Evolutionary conservation across 2,113 vertebrate genomes (phyloP).

Genomic region (Heteronetta atricapilla): DNA sequence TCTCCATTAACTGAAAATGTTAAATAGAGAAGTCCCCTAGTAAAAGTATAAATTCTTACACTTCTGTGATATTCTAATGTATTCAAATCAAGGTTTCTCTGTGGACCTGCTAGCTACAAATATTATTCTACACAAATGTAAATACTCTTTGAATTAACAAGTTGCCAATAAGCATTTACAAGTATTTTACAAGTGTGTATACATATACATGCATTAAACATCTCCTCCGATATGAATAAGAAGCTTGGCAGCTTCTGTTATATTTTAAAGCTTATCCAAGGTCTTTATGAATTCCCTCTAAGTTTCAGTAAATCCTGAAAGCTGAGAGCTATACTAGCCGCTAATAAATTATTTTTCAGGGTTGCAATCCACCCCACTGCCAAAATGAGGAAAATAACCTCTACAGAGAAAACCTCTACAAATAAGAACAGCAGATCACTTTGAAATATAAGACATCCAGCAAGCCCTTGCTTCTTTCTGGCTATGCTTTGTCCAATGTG

Average conservation of each 20-base stretch:
- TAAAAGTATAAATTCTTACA: background rate
- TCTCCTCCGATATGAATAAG: background rate
- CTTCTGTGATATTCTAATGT: background rate
- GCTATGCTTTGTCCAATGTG: background rate
- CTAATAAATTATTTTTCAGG: background rate
- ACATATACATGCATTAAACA: background rate
- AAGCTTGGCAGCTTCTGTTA: background rate
- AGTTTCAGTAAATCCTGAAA: background rate
- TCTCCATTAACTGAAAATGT: background rate
- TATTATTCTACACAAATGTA: background rate
- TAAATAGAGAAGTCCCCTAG: background rate
- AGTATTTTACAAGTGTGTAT: background rate
- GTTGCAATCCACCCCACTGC: background rate
- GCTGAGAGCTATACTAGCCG: background rate
- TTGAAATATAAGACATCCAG: background rate
- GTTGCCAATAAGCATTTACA: constrained; percentile 27
- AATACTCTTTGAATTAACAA: constrained; percentile 4
- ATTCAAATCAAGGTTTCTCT: background rate
- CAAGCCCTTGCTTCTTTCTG: background rate
- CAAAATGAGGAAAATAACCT: constrained; percentile 25
- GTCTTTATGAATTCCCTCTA: background rate
- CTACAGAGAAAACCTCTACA: background rate
- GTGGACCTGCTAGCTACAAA: background rate
- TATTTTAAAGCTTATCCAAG: background rate
- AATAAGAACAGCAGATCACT: background rate